Evolutionary conservation across 35 echinoderm and acorn worm genomes (phyloP).

Genomic region (Eucidaris tribuloides): DNA sequence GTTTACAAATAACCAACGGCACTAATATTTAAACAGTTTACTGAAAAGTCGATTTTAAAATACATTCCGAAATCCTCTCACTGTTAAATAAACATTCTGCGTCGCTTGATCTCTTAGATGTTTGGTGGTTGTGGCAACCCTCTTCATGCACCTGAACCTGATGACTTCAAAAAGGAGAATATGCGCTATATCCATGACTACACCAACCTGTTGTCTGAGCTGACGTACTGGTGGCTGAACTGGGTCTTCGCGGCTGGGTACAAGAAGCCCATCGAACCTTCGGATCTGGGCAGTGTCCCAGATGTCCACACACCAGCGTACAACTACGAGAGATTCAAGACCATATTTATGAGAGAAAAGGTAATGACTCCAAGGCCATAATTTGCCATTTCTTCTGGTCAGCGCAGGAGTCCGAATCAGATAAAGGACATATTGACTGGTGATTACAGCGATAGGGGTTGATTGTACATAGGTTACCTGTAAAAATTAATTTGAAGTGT

Average conservation of each 20-base stretch:
- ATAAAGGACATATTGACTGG: too few relatives aligned
- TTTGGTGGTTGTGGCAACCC: neutral
- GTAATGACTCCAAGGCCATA: too few relatives aligned
- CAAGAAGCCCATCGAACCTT: conserved; percentile 47
- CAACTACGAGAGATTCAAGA: too few relatives aligned
- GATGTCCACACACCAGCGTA: conserved; percentile 53
- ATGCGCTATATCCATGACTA: conserved; percentile 64
- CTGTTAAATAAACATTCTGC: neutral
- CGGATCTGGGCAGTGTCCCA: conserved; percentile 53
- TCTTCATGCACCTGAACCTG: neutral
- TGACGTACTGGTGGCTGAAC: conserved; percentile 66
- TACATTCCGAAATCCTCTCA: too few relatives aligned
- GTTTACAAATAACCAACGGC: neutral
- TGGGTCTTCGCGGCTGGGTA: conserved; percentile 61
- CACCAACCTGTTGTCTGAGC: conserved; percentile 46
- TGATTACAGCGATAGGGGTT: too few relatives aligned
- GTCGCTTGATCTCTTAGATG: neutral
- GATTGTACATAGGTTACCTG: too few relatives aligned
- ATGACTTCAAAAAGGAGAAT: conserved; percentile 44
- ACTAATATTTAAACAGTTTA: neutral
- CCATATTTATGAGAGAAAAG: too few relatives aligned
- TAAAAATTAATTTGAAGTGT: too few relatives aligned
- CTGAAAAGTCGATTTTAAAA: too few relatives aligned
- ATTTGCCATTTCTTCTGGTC: too few relatives aligned
- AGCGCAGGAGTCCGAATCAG: too few relatives aligned